phyloP scores from a whole-genome alignment of 2,113 vertebrate species.

The Phrynosoma blainvillii region DNA sequence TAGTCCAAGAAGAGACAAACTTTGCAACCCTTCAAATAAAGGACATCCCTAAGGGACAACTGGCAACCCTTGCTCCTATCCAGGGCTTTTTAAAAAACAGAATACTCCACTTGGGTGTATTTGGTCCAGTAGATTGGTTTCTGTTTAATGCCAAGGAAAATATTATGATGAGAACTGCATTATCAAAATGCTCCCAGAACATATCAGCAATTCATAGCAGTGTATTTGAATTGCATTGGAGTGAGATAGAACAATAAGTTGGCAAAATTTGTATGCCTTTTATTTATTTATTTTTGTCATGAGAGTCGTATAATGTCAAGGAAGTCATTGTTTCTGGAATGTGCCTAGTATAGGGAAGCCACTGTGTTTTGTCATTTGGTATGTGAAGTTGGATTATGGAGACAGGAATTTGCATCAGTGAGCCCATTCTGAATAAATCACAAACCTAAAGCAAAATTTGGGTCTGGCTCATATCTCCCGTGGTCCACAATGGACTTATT shows the following conservation, averaged over 20 bases:
- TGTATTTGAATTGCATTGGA: not conserved
- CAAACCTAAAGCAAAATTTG: no score
- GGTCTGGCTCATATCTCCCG: no score
- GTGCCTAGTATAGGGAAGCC: no score
- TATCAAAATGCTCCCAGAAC: not conserved
- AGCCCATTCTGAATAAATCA: not conserved
- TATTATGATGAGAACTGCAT: not conserved
- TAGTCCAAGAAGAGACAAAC: no score
- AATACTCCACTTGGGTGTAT: not conserved
- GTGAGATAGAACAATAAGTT: no score
- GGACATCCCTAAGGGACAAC: no score
- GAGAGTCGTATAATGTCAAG: not conserved
- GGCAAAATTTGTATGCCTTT: not conserved
- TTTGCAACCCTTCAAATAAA: no score
- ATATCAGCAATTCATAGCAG: not conserved
- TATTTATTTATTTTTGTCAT: not conserved
- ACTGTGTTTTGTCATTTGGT: no score
- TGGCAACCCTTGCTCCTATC: not conserved
- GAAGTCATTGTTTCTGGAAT: not conserved
- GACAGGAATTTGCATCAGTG: not conserved
- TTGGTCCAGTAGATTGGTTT: not conserved
- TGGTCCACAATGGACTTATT: no score
- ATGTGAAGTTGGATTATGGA: not conserved
- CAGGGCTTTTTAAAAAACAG: not conserved
- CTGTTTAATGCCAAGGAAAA: not conserved